Evolutionary conservation across 2,888 invertebrate genomes (phyloP).

Genomic region (Lysandra bellargus): DNA sequence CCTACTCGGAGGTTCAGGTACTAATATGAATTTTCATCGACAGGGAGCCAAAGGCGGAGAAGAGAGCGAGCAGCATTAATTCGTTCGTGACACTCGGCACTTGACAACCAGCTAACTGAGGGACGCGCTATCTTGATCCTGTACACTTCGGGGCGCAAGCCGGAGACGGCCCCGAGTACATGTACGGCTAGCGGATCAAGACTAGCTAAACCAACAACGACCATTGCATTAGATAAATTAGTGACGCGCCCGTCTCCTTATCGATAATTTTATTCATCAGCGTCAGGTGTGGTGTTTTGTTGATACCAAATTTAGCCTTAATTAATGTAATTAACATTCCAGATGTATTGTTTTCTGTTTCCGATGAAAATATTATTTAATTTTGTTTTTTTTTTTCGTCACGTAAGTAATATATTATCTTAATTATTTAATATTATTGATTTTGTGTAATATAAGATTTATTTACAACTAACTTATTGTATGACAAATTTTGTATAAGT

Average conservation of each 20-base stretch:
- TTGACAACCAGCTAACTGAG: constrained; percentile 83
- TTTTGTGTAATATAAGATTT: constrained; percentile 76
- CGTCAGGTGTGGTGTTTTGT: constrained; percentile 63
- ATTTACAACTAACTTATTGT: constrained; percentile 77
- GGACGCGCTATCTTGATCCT: constrained; percentile 73
- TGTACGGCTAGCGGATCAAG: constrained; percentile 61
- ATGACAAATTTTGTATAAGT: constrained; percentile 58
- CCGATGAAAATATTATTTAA: constrained; percentile 64
- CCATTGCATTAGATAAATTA: constrained; percentile 46
- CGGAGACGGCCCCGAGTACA: constrained; percentile 52
- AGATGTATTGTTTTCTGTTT: constrained; percentile 72
- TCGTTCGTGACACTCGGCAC: constrained; percentile 87
- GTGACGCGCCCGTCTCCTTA: constrained; percentile 58
- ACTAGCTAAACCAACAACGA: constrained; percentile 48
- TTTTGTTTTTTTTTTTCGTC: constrained; percentile 62
- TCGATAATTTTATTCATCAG: constrained; percentile 53
- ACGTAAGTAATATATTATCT: constrained; percentile 44
- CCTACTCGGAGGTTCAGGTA: neutral
- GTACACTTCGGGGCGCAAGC: constrained; percentile 58
- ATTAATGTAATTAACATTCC: constrained; percentile 77
- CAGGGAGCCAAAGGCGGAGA: constrained; percentile 92
- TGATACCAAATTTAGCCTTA: constrained; percentile 75
- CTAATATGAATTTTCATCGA: constrained; percentile 39
- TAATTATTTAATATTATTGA: constrained; percentile 72
- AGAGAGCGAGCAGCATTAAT: constrained; percentile 93